These are phyloP conservation scores for Sepioteuthis lessoniana DNA, from an alignment of 2,888 invertebrate species.

Conservation along the genomic window DNA sequence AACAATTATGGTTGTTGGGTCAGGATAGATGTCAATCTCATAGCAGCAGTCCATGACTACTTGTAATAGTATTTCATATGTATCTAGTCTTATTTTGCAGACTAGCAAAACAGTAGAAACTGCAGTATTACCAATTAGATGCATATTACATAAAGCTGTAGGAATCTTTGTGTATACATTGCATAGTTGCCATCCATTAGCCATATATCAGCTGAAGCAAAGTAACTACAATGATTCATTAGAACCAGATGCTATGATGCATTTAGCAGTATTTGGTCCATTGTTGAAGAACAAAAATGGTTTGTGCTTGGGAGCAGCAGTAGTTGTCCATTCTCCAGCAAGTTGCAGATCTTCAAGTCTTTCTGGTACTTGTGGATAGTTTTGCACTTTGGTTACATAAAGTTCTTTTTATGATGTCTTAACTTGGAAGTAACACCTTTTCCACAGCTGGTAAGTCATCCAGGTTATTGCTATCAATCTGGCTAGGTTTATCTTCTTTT, in stretches of 20 bases:
- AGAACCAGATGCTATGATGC: slow-evolving; percentile 38
- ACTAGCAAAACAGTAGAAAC: slow-evolving; percentile 4
- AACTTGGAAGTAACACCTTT: not conserved
- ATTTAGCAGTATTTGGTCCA: not conserved
- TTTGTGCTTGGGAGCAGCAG: not conserved
- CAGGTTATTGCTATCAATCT: not conserved
- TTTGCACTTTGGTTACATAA: not conserved
- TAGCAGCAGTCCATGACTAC: not conserved
- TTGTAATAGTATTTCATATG: not conserved
- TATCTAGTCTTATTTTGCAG: no score
- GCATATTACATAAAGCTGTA: slow-evolving; percentile 36
- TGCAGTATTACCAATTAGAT: not conserved
- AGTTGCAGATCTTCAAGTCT: not conserved
- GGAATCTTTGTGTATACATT: not conserved
- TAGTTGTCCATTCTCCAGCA: not conserved
- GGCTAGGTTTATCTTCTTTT: not conserved
- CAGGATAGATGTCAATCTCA: not conserved
- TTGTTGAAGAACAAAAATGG: slow-evolving; percentile 45
- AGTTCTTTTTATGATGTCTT: not conserved
- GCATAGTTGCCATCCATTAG: slow-evolving; percentile 45
- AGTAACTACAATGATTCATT: no score
- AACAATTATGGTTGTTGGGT: not conserved
- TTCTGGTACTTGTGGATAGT: not conserved
- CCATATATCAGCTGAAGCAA: not conserved
- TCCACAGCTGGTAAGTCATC: not conserved